phyloP scores from a whole-genome alignment of 1,140 invertebrate genomes.

The Bathynomus jamesi region DNA sequence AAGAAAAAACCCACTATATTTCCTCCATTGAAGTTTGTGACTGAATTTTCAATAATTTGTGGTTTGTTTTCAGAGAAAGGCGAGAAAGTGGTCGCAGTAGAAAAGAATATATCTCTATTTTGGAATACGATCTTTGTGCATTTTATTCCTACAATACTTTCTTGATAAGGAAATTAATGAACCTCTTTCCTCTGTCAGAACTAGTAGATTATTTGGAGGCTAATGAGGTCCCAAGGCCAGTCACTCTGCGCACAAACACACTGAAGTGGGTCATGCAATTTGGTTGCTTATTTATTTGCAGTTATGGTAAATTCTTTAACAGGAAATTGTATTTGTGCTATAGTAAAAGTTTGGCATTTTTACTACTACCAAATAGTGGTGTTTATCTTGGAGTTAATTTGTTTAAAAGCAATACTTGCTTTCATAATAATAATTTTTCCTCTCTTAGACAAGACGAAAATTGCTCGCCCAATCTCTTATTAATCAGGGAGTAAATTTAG shows the following conservation, averaged over 20 bases:
- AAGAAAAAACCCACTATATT: too few species aligned
- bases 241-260: constrained; percentile 93
- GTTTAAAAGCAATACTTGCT: too few species aligned
- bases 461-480: constrained; percentile 61
- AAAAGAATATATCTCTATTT: constrained; percentile 68
- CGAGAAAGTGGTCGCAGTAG: not conserved
- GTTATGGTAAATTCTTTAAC: too few species aligned
- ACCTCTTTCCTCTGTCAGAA: constrained; percentile 82
- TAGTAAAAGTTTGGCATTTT: too few species aligned
- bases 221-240: constrained; percentile 86
- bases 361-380: too few species aligned
- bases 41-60: too few species aligned
- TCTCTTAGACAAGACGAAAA: constrained; percentile 34
- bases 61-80: not conserved
- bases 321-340: too few species aligned
- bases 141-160: constrained; percentile 98
- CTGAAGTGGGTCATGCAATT: too few species aligned
- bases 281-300: too few species aligned
- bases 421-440: too few species aligned
- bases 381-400: too few species aligned
- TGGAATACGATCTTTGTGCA: constrained; percentile 77
- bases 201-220: constrained; percentile 93
- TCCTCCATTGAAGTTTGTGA: too few species aligned
- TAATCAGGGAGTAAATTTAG: constrained; percentile 92
- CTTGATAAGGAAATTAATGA: constrained; percentile 87